Evolutionary conservation across 1,140 invertebrate species (phyloP), one percentile per base, ranked within the genome.

Genomic region (Propsilocerus akamusi): DNA sequence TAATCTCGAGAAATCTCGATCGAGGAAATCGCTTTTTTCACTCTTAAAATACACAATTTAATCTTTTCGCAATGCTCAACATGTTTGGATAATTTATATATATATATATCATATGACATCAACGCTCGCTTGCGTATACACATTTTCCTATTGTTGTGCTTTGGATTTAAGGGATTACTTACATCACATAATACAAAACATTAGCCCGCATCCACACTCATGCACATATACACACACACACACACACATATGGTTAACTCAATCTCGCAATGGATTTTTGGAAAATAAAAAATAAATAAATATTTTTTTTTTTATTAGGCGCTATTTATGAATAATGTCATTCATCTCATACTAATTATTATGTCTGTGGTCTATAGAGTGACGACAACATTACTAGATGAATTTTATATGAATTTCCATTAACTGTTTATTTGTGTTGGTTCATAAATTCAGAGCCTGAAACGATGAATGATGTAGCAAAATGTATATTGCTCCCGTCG

Each of bases 131-230:
- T n/a, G n/a, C n/a, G n/a, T n/a, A n/a, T n/a, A n/a, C 34, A 41
- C 34, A 41, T 20, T 41, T 41, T 41, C 22, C 34, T 20, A 41
- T 41, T 41, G 34, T 41, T 41, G 17, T 41, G 34, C 34, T 41
- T 41, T 41, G 34, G 34, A 41, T 41, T 41, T 41, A 41, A 17
- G 34, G 34, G 34, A 41, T 41, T 41, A 41, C 34, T 17, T 14
- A 41, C 34, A 41, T 41, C 34, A 41, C 34, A 41, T 41, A 41
- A 41, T 41, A 41, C 34, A 41, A 41, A 41, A 41, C 34, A 41
- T 41, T 41, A 41, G 34, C 34, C 22, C 34, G 22, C 34, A 20
- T 41, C 22, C 17, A 6, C 34, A 4, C 17, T 20, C 14, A 41
- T 41, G 14, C 32, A 17, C 14, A n/a, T 14, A 37, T 30, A n/a